A percentile compares a stretch with the other conserved stretches of the same genome.
phyloP scores from a whole-genome alignment of 2,888 invertebrate species.

The Ophonus ardosiacus region DNA sequence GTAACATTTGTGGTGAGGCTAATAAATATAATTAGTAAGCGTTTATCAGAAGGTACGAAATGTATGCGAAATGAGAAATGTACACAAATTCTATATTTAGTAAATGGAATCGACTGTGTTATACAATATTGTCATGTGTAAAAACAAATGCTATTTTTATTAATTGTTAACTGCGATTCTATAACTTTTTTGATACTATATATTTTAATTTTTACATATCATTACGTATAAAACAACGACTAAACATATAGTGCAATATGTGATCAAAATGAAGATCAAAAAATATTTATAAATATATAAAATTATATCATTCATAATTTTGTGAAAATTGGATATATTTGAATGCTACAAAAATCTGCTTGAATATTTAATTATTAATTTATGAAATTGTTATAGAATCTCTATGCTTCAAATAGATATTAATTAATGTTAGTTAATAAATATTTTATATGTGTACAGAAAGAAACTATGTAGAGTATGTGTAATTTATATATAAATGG shows the following conservation, averaged over 20 bases:
- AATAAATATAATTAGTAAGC: slow-evolving; percentile 7
- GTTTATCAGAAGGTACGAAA: slow-evolving; percentile 28
- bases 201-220: slow-evolving; percentile 49
- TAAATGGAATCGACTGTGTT: slow-evolving; percentile 52
- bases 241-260: slow-evolving; percentile 52
- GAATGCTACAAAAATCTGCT: slow-evolving; percentile 6
- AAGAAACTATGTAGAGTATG: slow-evolving; percentile 54
- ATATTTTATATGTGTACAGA: slow-evolving; percentile 62
- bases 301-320: slow-evolving; percentile 7
- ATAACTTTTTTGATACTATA: slow-evolving; percentile 47
- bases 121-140: slow-evolving; percentile 39
- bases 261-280: slow-evolving; percentile 30
- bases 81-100: slow-evolving; percentile 47
- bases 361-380: slow-evolving; percentile 23
- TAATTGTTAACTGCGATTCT: slow-evolving; percentile 51
- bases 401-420: slow-evolving; percentile 54
- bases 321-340: slow-evolving; percentile 11
- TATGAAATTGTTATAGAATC: slow-evolving; percentile 63
- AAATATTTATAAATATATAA: neutral
- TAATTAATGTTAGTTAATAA: slow-evolving; percentile 57
- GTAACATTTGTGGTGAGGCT: slow-evolving; percentile 27
- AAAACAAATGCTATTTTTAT: slow-evolving; percentile 50
- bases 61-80: slow-evolving; percentile 32
- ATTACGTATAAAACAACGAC: slow-evolving; percentile 47
- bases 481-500: slow-evolving; percentile 59